These are phyloP conservation scores for Zaprionus davidi DNA, from an alignment of 1,140 invertebrate species.

Conservation along the genomic window DNA sequence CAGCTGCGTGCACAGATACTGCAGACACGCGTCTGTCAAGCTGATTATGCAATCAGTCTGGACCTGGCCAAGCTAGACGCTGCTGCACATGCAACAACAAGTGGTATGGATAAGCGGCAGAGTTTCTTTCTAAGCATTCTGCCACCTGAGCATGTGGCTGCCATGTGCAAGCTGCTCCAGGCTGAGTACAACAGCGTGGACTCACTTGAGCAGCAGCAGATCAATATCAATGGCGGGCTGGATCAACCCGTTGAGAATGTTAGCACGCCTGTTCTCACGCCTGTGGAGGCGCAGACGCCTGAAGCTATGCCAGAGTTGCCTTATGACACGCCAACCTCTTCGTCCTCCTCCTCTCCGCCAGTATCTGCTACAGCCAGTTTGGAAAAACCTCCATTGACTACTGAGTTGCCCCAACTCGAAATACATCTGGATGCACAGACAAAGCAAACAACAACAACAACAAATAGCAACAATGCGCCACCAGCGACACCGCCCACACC, in stretches of 20 bases:
- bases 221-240: constrained; percentile 20
- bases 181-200: constrained; percentile 25
- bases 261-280: constrained; percentile 12
- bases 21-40: constrained; percentile 64
- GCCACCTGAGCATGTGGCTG: constrained; percentile 88
- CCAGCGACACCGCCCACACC: constrained; percentile 26
- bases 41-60: constrained; percentile 55
- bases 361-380: constrained; percentile 8
- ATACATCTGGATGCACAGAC: constrained; percentile 6
- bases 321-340: not conserved
- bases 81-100: not conserved
- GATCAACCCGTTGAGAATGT: constrained; percentile 37
- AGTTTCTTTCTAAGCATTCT: constrained; percentile 87
- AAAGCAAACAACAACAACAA: not conserved
- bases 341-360: not conserved
- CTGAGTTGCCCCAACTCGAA: constrained; percentile 7
- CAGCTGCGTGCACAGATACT: constrained; percentile 59
- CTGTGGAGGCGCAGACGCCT: not conserved
- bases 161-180: constrained; percentile 86
- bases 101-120: constrained; percentile 63
- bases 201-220: constrained; percentile 3
- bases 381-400: constrained; percentile 20
- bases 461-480: not conserved
- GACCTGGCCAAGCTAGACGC: not conserved
- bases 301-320: not conserved